These are phyloP conservation scores for Arenicola marina DNA, from an alignment of 2,888 invertebrate species.

Conservation along the genomic window DNA sequence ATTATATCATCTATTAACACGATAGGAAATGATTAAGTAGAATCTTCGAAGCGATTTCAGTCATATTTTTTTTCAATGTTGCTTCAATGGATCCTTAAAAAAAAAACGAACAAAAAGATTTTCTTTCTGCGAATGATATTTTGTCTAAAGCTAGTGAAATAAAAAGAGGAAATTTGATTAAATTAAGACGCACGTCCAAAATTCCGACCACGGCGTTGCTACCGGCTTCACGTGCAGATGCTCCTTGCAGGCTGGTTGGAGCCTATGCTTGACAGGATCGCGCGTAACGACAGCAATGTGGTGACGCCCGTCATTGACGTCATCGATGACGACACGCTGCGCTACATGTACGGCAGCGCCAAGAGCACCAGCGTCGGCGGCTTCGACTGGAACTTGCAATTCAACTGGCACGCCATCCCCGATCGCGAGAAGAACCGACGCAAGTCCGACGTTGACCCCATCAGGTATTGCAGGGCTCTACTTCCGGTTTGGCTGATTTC, in stretches of 20 bases:
- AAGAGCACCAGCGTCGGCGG: constrained; percentile 65
- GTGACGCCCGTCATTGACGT: constrained; percentile 62
- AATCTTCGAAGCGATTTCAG: too few species aligned
- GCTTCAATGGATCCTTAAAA: too few species aligned
- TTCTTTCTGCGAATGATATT: too few species aligned
- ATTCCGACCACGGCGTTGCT: too few species aligned
- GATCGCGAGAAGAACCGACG: constrained; percentile 66
- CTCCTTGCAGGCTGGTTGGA: constrained; percentile 61
- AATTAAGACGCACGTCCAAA: too few species aligned
- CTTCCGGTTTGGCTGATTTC: background rate
- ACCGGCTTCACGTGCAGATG: too few species aligned
- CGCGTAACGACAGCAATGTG: constrained; percentile 53
- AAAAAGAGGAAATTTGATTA: too few species aligned
- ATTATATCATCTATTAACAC: too few species aligned
- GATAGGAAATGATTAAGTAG: too few species aligned
- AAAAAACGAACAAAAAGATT: too few species aligned
- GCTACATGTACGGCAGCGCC: constrained; percentile 59
- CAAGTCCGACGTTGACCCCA: constrained; percentile 45
- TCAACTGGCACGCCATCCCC: constrained; percentile 99
- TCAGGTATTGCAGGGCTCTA: constrained; percentile 44
- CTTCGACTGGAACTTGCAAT: constrained; percentile 74
- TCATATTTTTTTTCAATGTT: too few species aligned
- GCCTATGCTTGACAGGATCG: constrained; percentile 59
- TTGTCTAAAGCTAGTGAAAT: too few species aligned
- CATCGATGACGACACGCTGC: constrained; percentile 39